These are phyloP conservation scores for Petroica traversi DNA, from an alignment of 2,113 vertebrate genomes.

Conservation along the genomic window DNA sequence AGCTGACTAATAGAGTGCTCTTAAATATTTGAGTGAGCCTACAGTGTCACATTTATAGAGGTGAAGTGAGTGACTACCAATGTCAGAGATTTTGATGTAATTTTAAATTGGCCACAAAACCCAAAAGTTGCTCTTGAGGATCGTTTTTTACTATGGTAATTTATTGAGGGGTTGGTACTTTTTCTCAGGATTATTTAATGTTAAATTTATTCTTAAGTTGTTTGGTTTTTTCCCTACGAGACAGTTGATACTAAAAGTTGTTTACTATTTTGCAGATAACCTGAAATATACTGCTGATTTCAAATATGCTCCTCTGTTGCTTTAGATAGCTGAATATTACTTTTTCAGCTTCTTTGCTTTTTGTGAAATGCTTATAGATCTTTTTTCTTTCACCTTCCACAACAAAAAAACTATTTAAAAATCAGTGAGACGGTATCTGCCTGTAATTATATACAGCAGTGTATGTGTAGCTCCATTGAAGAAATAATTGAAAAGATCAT, in stretches of 20 bases:
- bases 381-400: not conserved
- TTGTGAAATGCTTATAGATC: not conserved
- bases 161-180: not conserved
- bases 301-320: not conserved
- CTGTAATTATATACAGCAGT: not conserved
- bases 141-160: not conserved
- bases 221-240: accelerated
- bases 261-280: not conserved
- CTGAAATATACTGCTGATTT: not conserved
- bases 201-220: not conserved
- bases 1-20: not conserved
- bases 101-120: not conserved
- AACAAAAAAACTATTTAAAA: not conserved
- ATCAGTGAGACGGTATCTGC: not conserved
- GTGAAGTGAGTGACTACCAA: not conserved
- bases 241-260: not conserved
- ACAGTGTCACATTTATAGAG: not conserved
- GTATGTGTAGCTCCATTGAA: not conserved
- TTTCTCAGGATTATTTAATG: not conserved
- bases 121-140: not conserved
- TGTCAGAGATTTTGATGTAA: not conserved
- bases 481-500: not conserved
- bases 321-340: not conserved
- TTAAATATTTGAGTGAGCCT: not conserved
- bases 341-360: not conserved